phyloP scores from a whole-genome alignment of 1,140 invertebrate species.

The Eumeta japonica region DNA sequence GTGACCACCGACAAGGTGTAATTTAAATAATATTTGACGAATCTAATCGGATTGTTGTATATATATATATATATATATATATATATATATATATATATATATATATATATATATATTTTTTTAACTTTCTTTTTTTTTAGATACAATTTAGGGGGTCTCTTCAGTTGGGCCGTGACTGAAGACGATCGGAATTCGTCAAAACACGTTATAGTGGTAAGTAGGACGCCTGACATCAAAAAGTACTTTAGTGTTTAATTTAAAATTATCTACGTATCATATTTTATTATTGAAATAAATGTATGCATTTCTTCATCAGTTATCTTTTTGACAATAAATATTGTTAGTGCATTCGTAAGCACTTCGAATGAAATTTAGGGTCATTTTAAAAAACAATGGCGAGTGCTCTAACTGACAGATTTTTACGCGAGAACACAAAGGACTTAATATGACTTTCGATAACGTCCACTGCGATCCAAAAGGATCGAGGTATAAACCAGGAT shows the following conservation, averaged over 20 bases:
- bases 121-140: conserved; percentile 30
- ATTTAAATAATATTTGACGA: neutral
- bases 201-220: conserved; percentile 81
- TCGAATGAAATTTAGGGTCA: no score
- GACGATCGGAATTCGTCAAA: conserved; percentile 89
- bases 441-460: no score
- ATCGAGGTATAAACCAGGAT: no score
- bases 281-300: neutral
- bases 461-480: no score
- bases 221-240: no score
- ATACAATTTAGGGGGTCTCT: conserved; percentile 86
- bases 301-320: neutral
- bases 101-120: neutral
- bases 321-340: no score
- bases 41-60: neutral
- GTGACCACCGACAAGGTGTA: neutral
- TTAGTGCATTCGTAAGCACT: no score
- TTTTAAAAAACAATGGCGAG: no score
- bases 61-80: neutral
- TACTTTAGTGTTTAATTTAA: neutral
- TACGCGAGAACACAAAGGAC: no score
- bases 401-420: no score
- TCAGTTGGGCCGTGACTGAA: conserved; percentile 88
- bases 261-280: conserved; percentile 3
- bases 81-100: neutral